phyloP scores from a whole-genome alignment of 2,113 vertebrate genomes.

The Pantherophis guttatus region DNA sequence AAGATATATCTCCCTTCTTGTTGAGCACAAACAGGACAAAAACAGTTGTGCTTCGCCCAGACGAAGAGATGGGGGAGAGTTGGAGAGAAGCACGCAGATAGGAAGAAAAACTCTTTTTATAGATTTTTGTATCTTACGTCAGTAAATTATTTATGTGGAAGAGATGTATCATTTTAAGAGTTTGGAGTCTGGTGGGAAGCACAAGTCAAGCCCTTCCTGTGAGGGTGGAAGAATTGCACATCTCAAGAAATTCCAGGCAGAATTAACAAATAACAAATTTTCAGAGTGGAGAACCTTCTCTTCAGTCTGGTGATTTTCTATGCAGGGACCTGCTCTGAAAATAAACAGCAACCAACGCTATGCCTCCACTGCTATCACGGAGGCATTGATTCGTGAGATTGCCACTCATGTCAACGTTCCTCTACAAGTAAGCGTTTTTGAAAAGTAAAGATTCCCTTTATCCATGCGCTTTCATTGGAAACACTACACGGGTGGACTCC shows the following conservation, averaged over 20 bases:
- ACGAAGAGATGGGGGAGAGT: neutral
- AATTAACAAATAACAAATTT: neutral
- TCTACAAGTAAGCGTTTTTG: conserved; percentile 79
- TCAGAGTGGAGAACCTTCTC: neutral
- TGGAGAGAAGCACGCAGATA: neutral
- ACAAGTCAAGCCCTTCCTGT: neutral
- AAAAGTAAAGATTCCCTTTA: neutral
- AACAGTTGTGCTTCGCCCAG: neutral
- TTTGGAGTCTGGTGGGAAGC: neutral
- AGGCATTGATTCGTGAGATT: conserved; percentile 84
- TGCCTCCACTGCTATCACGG: conserved; percentile 89
- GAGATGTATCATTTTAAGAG: neutral
- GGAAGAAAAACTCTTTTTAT: neutral
- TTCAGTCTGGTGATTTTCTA: neutral
- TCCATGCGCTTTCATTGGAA: neutral
- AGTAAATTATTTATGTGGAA: neutral
- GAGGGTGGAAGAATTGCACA: neutral
- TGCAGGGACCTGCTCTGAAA: conserved; percentile 92
- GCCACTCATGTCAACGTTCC: conserved; percentile 78
- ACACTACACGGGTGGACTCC: neutral
- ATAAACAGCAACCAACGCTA: conserved; percentile 98
- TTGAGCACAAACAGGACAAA: neutral
- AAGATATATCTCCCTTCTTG: neutral
- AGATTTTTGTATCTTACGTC: neutral
- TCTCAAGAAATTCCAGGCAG: neutral